Evolutionary conservation across 2,113 vertebrate species (phyloP), one percentile per base, ranked within the genome.

Genomic region (Macaca nemestrina): DNA sequence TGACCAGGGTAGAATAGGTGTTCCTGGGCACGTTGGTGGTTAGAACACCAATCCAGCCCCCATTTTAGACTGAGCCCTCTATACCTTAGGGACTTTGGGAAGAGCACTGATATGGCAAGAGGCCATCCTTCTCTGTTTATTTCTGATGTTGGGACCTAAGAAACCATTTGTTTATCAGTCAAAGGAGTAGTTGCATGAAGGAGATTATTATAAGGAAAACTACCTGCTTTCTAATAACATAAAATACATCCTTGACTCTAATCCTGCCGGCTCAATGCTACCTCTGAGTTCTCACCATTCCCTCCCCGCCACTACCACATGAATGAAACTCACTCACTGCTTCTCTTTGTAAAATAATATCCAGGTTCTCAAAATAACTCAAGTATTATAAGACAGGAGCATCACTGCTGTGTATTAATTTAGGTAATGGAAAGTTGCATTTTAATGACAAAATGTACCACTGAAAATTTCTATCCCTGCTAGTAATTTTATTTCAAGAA

Each of bases 401-500:
- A 55, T 43, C 45, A 50, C 14, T 35, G 27, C 80, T 38, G 14
- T 20, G 80, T n/a, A 12, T 43, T 76, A 55, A 27, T 16, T 40
- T 32, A 78, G 32, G 18, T 32, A 61, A 68, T 10, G 38, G 55
- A 70, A 94, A 85, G 76, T 59, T 67, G 80, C 64, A 80, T 84
- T 75, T 87, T 87, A 87, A 43, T 90, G 59, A 43, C 32, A 78
- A 90, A 73, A 90, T 59, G 7, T 70, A 82, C 85, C 52, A 22
- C 11, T 82, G 89, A 83, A 83, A 50, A 90, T 38, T 43, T 84
- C 59, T 57, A 61, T 38, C 61, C 70, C 55, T 14, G 12, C 68
- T 68, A 82, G 80, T 73, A 59, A 96, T 59, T 88, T 81, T 85
- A 87, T 78, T 82, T 67, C 59, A 79, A 79, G 85, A 70, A 48